Conservation (phyloP, 2,797 vertebrate genomes). For the Dipus sagitta region DNA sequence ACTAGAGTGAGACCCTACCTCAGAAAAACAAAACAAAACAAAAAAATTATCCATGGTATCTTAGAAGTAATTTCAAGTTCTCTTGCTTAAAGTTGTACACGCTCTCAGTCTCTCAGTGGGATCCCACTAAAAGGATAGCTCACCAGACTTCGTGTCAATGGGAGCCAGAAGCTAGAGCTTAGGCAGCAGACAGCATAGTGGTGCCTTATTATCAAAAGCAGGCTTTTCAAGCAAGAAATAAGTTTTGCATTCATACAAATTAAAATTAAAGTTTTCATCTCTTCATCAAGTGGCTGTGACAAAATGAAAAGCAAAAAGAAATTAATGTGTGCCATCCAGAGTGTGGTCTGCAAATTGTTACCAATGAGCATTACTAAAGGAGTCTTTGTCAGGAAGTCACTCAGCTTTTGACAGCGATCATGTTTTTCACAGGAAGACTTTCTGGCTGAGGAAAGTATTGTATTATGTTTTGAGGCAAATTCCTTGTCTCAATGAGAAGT, state of each 20-base stretch:
- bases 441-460: neutral
- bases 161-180: neutral
- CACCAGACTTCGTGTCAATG: neutral
- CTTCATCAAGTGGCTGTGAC: neutral
- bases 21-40: no score
- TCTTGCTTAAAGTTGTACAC: neutral
- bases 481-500: neutral
- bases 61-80: slow-evolving; percentile 43
- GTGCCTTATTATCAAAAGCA: neutral
- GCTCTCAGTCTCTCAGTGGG: neutral
- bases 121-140: neutral
- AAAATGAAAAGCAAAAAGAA: neutral
- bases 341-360: neutral
- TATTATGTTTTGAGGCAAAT: neutral
- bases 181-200: neutral
- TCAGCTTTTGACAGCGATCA: neutral
- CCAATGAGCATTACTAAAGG: neutral
- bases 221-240: neutral
- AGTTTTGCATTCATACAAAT: neutral
- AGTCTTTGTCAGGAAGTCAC: neutral
- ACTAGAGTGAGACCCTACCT: no score
- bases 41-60: neutral
- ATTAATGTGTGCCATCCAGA: neutral
- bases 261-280: slow-evolving; percentile 8
- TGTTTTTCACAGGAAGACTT: neutral